Percentiles rank a stretch among this genome's conserved stretches.
phyloP scores from a whole-genome alignment of 2,888 invertebrate species.

The Lydus trimaculatus region DNA sequence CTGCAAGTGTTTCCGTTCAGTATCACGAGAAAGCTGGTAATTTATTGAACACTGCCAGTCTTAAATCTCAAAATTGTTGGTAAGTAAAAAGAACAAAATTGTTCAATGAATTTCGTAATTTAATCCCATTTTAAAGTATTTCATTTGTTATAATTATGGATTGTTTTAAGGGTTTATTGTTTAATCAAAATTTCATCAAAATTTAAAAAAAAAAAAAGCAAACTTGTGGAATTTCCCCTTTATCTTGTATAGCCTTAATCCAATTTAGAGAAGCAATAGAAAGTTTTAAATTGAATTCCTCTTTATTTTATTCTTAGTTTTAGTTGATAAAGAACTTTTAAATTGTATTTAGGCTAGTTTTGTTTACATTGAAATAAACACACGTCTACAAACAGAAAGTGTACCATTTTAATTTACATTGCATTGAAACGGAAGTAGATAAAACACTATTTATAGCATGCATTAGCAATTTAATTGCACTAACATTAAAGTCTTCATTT shows the following conservation, averaged over 20 bases:
- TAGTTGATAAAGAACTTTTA: background rate
- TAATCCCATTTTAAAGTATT: too few species aligned
- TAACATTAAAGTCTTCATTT: background rate
- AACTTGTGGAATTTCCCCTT: too few species aligned
- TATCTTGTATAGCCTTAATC: too few species aligned
- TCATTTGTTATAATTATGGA: too few species aligned
- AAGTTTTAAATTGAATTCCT: background rate
- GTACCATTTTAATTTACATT: background rate
- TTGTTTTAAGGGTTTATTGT: too few species aligned
- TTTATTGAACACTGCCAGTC: conserved; percentile 60
- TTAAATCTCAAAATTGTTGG: conserved; percentile 66
- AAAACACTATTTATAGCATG: background rate
- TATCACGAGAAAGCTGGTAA: conserved; percentile 62
- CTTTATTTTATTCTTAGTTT: background rate
- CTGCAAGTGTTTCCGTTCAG: conserved; percentile 63
- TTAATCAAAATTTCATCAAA: too few species aligned
- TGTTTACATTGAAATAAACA: background rate
- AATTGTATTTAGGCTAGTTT: background rate
- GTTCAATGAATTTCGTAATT: too few species aligned
- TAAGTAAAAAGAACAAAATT: too few species aligned
- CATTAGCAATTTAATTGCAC: background rate
- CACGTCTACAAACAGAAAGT: background rate
- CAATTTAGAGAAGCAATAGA: too few species aligned
- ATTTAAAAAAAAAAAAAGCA: too few species aligned
- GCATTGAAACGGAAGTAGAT: background rate